Percentiles rank a stretch among this genome's conserved stretches.
Evolutionary conservation across 2,797 vertebrate genomes (phyloP).

Genomic region (Poecile montanus): DNA sequence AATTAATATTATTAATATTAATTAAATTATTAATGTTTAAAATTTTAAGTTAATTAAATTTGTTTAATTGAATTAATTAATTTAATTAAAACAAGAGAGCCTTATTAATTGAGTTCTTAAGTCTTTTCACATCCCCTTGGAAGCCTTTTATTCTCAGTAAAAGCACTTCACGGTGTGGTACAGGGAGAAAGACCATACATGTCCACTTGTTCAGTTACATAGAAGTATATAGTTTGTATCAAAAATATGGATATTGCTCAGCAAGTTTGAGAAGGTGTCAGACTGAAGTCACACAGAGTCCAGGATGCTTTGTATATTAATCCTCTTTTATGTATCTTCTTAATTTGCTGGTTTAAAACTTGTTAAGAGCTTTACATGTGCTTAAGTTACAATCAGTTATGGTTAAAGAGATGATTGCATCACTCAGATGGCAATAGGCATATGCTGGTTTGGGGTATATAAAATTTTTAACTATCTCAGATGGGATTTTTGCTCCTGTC

Average conservation of each 20-base stretch:
- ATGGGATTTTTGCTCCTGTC: not conserved
- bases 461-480: not conserved
- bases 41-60: not conserved
- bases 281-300: not conserved
- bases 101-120: not conserved
- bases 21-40: not conserved
- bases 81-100: not conserved
- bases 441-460: not conserved
- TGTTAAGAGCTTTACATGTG: not conserved
- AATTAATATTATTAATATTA: not conserved
- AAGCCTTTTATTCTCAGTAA: not conserved
- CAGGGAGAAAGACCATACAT: not conserved
- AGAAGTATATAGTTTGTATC: not conserved
- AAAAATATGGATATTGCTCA: not conserved
- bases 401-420: not conserved
- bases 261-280: not conserved
- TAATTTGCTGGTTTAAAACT: not conserved
- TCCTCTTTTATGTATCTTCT: not conserved
- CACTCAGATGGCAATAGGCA: not conserved
- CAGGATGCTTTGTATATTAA: not conserved
- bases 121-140: not conserved
- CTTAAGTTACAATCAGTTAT: not conserved
- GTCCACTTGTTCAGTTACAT: not conserved
- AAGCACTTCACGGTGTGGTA: not conserved
- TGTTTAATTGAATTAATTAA: not conserved